Evolutionary conservation across 1,140 invertebrate genomes (phyloP), one percentile per base, ranked within the genome.

Genomic region (Galendromus occidentalis): DNA sequence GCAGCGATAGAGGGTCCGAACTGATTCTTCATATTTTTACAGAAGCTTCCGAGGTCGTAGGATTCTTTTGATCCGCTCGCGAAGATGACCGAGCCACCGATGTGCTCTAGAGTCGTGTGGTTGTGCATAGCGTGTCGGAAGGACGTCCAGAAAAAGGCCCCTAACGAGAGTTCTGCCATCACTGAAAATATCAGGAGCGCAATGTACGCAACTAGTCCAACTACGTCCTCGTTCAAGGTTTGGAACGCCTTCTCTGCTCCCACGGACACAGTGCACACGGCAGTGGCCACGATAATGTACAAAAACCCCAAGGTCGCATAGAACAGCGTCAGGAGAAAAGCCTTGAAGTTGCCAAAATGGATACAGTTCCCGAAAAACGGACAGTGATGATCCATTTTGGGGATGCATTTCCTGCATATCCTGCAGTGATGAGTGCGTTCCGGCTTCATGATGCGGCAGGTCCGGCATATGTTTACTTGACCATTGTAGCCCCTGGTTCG

Each of bases 351-450:
- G 28, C 42, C 17, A 30, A 67, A 69, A 44, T 70, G 68, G 41
- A 73, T 68, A 66, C 72, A 73, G 14, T 70, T 72, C 65, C 72
- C 73, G 64, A 75, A 68, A 71, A 72, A 74, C 17, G 73, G 71
- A 71, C 71, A 72, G 44, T 73, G 71, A 66, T 72, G 71, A 67
- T 72, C 71, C 68, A 71, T 73, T 63, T 65, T 68, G 7, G 72
- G 64, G 59, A 73, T 67, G 66, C 73, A 74, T 39, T 66, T 66
- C 1, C 67, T 68, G 64, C 73, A 74, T 14, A 70, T 66, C n/a
- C 67, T 67, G 66, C 73, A 74, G 66, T 74, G 73, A 28, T 74
- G 73, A 12, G 68, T 22, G n/a, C 73, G 67, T 66, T 74, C 73
- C 28, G 73, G 73, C 67, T 74, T 74, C 20, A 74, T 55, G 28